phyloP scores from a whole-genome alignment of 2,113 vertebrate species.

The Thryonomys swinderianus region DNA sequence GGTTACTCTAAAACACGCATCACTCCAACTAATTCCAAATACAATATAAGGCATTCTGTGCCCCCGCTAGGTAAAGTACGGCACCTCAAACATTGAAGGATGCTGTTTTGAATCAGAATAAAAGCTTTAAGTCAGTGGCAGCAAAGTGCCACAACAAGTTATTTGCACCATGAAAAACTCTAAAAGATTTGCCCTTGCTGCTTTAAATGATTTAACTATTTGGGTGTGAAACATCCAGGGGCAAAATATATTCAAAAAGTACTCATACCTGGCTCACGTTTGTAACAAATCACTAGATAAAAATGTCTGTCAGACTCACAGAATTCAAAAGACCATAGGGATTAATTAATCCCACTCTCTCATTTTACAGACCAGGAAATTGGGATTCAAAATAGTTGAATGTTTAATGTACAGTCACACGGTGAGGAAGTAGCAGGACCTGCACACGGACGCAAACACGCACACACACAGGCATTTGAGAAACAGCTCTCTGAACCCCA shows the following conservation, averaged over 20 bases:
- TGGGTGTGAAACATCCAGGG: background rate
- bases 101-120: background rate
- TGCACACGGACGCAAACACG: too few species aligned
- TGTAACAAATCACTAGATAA: constrained; percentile 27
- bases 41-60: background rate
- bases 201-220: background rate
- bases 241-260: background rate
- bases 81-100: background rate
- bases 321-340: constrained; percentile 45
- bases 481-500: background rate
- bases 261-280: constrained; percentile 19
- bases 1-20: background rate
- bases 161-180: background rate
- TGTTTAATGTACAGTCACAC: constrained; percentile 1
- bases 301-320: constrained; percentile 23
- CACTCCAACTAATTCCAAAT: background rate
- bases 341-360: constrained; percentile 57
- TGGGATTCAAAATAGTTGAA: constrained; percentile 12
- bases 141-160: background rate
- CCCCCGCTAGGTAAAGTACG: background rate
- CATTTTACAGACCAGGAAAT: constrained; percentile 61
- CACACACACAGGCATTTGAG: background rate
- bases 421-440: background rate
- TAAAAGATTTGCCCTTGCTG: background rate
- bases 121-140: background rate